A percentile compares a stretch with the other conserved stretches of the same genome.
These are phyloP conservation scores for Rhagoletis pomonella DNA, from an alignment of 1,140 invertebrate species.

Conservation along the genomic window DNA sequence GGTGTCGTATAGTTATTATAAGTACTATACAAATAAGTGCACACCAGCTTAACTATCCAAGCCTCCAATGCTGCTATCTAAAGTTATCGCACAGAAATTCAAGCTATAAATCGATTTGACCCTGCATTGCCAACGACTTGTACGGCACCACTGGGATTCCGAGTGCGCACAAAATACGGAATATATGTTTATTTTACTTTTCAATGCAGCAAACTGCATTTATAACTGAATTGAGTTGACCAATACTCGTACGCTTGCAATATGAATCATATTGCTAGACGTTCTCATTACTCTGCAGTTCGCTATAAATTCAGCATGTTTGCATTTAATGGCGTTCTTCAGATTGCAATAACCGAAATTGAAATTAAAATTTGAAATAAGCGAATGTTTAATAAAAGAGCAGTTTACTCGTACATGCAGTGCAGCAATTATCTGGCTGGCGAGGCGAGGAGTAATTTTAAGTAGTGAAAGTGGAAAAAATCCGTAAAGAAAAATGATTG, in stretches of 20 bases:
- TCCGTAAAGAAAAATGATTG: not conserved
- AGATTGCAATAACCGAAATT: conserved; percentile 8
- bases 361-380: conserved; percentile 8
- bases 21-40: too few species aligned
- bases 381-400: not conserved
- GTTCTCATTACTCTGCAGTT: not conserved
- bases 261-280: not conserved
- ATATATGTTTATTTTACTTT: too few species aligned
- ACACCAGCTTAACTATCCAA: too few species aligned
- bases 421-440: not conserved
- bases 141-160: too few species aligned
- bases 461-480: not conserved
- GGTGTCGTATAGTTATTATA: too few species aligned
- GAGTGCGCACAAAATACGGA: too few species aligned
- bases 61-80: too few species aligned
- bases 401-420: not conserved
- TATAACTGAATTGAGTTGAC: not conserved
- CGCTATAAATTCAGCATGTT: not conserved
- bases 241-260: not conserved
- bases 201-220: not conserved
- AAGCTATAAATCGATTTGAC: too few species aligned
- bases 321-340: conserved; percentile 1
- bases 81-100: too few species aligned
- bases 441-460: too few species aligned
- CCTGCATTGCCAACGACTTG: too few species aligned